A percentile compares a stretch with the other conserved stretches of the same genome.
Conservation (phyloP, 2,888 invertebrate species). For the Drepanosiphum platanoidis region DNA sequence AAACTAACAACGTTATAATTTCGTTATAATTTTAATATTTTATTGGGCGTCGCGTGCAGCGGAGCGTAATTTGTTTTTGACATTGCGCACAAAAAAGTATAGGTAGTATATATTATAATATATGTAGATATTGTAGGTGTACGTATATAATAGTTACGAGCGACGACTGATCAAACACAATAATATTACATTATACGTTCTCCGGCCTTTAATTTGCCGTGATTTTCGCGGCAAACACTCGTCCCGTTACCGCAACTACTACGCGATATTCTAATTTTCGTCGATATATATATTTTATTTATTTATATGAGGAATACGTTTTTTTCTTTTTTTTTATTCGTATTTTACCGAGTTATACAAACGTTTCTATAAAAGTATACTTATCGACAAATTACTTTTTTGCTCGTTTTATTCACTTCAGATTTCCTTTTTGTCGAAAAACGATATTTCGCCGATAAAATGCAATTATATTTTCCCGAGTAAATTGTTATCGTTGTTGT, state of each 20-base stretch:
- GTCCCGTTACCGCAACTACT: too few relatives aligned
- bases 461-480: too few relatives aligned
- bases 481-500: too few relatives aligned
- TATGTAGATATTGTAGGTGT: not conserved
- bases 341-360: not conserved
- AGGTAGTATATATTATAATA: not conserved
- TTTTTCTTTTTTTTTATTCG: not conserved
- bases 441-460: too few relatives aligned
- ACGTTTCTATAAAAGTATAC: too few relatives aligned
- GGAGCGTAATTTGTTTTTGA: conserved; percentile 21
- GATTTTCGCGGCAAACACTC: not conserved
- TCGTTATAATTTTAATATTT: conserved; percentile 25
- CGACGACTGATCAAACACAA: not conserved
- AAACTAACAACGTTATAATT: conserved; percentile 28
- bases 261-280: not conserved
- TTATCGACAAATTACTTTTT: not conserved
- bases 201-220: not conserved
- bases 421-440: not conserved
- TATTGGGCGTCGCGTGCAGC: not conserved
- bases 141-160: not conserved
- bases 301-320: not conserved
- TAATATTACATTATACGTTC: too few relatives aligned
- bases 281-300: too few relatives aligned
- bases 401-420: not conserved
- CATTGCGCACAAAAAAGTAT: conserved; percentile 8